Base-by-base conservation (phyloP, 2,888 invertebrate genomes). In the Invenusta paracnida region DNA sequence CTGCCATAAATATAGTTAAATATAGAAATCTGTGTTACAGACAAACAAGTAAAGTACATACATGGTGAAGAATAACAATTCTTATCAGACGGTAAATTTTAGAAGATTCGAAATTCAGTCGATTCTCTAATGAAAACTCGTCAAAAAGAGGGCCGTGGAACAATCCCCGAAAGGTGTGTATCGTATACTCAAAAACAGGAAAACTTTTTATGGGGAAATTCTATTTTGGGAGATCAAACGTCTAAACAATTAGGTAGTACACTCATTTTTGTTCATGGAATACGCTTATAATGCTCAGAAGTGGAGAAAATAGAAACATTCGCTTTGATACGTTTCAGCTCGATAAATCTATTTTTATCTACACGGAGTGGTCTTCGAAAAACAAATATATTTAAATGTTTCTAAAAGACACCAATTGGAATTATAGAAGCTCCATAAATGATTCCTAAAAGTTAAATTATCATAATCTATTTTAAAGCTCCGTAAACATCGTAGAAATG, bases 201-300 rank as follows among this genome's bases (percentile, higher is more conserved):
- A 73, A 73, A 73, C 73, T 73, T 73, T 73, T 73, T 73, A 73
- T 73, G 73, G 73, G 5, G 27, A 73, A 73, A 73, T 73, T 73
- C 73, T 73, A 73, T 73, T 73, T 73, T 73, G 73, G 73, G 73
- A 73, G 73, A 73, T 73, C 73, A 73, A 73, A 23, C 73, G 73
- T n/a, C 73, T n/a, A 73, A 73, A 73, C 73, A 73, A 73, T 73
- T 73, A 48, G 48, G 5, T 48, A 48, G 48, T 48, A 48, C 48
- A 48, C 48, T 48, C 5, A 48, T 48, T 48, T 48, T 48, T 48
- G 48, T 48, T 73, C 73, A 13, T 73, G 73, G 73, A 73, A 73
- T 73, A 73, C 73, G 27, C 25, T n/a, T n/a, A 5, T 73, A 73
- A 73, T 73, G 23, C 73, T 73, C 73, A 73, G 73, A 73, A 73